phyloP scores from a whole-genome alignment of 2,113 vertebrate genomes.

The Dinomys branickii region DNA sequence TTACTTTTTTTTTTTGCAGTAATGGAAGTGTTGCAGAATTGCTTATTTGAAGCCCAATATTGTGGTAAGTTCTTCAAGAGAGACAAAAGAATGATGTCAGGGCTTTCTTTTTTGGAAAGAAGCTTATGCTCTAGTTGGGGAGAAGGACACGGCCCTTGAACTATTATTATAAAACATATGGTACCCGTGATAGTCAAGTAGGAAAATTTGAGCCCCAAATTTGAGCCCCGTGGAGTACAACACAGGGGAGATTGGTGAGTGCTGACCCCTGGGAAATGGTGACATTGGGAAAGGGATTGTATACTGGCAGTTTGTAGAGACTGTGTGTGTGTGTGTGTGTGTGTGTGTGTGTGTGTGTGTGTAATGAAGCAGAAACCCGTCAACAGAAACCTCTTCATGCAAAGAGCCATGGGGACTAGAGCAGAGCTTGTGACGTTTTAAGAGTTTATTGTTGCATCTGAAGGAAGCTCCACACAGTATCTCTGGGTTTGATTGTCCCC shows the following conservation, averaged over 20 bases:
- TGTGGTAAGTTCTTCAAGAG: not conserved
- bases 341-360: not conserved
- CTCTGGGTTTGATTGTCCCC: not conserved
- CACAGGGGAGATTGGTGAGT: not conserved
- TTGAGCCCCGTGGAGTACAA: not conserved
- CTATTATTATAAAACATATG: not conserved
- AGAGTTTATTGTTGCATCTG: not conserved
- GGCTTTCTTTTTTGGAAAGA: not conserved
- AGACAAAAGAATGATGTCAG: not conserved
- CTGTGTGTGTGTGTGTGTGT: not conserved
- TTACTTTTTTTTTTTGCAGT: not conserved
- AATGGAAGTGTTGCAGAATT: not conserved
- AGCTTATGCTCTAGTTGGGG: not conserved
- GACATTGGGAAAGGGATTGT: not conserved
- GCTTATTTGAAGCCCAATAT: not conserved
- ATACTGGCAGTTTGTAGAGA: not conserved
- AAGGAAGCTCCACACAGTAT: not conserved
- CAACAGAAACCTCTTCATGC: not conserved
- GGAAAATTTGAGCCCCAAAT: not conserved
- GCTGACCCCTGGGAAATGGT: not conserved
- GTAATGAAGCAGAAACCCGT: not conserved
- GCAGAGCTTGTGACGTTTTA: not conserved
- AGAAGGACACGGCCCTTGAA: not conserved
- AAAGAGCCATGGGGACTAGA: not conserved
- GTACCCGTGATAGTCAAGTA: not conserved